Evolutionary conservation across 2,888 invertebrate genomes (phyloP).

Genomic region (Macrophya annulata): DNA sequence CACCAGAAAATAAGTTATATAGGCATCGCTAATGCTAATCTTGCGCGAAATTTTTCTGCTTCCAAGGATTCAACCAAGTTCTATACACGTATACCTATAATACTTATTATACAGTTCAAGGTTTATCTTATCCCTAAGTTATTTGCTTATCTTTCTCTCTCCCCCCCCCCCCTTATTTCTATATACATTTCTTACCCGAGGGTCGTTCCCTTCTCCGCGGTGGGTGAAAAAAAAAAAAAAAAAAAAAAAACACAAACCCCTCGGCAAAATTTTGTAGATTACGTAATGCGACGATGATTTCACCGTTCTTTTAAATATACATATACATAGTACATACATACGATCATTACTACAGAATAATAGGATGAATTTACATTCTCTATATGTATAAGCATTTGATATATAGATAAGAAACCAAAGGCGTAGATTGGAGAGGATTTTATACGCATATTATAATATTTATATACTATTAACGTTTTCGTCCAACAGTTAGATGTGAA

Average conservation of each 20-base stretch:
- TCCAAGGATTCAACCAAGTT: background rate
- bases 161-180: background rate
- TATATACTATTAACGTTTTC: background rate
- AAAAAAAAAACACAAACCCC: background rate
- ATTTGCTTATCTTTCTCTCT: background rate
- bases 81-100: conserved; percentile 1
- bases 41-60: background rate
- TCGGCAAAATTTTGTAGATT: conserved; percentile 13
- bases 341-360: conserved; percentile 9
- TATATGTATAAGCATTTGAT: background rate
- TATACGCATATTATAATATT: background rate
- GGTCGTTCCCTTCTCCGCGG: background rate
- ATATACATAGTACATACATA: background rate
- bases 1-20: background rate
- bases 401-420: background rate
- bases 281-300: background rate
- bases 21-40: conserved; percentile 2
- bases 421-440: background rate
- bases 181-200: background rate
- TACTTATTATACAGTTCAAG: background rate
- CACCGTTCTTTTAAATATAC: background rate
- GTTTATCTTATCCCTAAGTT: conserved; percentile 38
- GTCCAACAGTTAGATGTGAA: background rate
- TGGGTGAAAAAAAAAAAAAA: background rate
- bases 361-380: background rate